Base-by-base conservation (phyloP, 2,113 vertebrate genomes). In the Rhinopithecus roxellana region DNA sequence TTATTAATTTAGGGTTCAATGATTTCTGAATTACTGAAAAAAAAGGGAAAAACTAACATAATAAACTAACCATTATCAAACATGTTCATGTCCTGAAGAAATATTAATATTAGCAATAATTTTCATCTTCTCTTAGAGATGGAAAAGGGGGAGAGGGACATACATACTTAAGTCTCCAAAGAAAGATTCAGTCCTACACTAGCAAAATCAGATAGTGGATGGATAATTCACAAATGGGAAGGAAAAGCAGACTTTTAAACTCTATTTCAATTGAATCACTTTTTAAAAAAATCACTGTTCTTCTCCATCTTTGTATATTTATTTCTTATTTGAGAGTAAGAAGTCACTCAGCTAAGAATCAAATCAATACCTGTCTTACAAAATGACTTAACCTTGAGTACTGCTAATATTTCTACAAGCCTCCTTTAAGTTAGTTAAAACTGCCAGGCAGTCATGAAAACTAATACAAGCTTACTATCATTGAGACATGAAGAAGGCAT, bases 291-390 rank as follows among this genome's bases (percentile, higher is more conserved):
- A 91, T 91, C 74, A 83, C 61, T 80, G 17, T 75, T 84, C 69
- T 92, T 95, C 94, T 45, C 82, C 4, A 86, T 61, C 14, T 69
- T 90, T 85, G 25, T 93, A 52, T 90, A 82, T 67, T 87, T 93
- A 11, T 96, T 27, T 27, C 67, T 79, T 96, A 91, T 89, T 81
- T 79, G 50, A 94, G 55, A 52, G 40, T 95, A 55, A 64, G 82
- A 86, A 94, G 85, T 94, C 43, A 92, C 16, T 38, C 79, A 70
- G 40, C 89, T 93, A 89, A 96, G 74, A 94, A 96, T 64, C 40
- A 87, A 96, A 97, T 97, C 92, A 95, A 97, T 97, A 97, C 20
- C 40, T 92, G 30, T 40, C 80, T 96, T 95, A 82, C n/a, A 94
- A 95, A 84, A 81, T 52, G 94, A 74, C 94, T 94, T 96, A 94